A percentile compares a stretch with the other conserved stretches of the same genome.
Evolutionary conservation across 2,888 invertebrate genomes (phyloP).

Genomic region (Lasioglossum calceatum): DNA sequence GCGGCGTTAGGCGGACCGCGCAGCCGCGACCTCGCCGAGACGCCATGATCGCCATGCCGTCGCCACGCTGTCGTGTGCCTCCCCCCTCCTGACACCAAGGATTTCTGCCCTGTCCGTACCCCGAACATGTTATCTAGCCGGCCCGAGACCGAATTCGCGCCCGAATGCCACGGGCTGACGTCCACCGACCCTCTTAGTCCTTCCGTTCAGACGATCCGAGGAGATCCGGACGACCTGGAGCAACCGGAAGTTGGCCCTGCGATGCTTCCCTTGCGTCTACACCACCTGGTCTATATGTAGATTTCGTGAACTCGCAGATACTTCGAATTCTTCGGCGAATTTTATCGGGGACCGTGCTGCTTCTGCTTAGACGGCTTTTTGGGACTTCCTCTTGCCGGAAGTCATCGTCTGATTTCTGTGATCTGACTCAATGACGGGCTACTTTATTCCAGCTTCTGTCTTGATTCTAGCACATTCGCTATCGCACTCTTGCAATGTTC

Average conservation of each 20-base stretch:
- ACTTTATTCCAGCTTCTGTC: too few species aligned
- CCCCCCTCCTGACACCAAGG: conserved; percentile 5
- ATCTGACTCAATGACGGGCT: too few species aligned
- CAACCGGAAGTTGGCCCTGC: background rate
- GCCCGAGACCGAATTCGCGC: conserved; percentile 55
- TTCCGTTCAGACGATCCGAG: background rate
- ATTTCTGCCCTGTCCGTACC: conserved; percentile 9
- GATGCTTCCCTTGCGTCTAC: background rate
- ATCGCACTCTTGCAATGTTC: too few species aligned
- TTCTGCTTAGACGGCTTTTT: background rate
- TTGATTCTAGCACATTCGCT: too few species aligned
- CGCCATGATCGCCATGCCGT: conserved; percentile 84
- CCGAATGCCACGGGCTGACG: background rate
- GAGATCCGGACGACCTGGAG: background rate
- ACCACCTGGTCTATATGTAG: background rate
- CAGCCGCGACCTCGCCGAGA: conserved; percentile 84
- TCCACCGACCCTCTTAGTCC: background rate
- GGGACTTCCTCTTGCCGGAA: background rate
- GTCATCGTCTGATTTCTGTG: too few species aligned
- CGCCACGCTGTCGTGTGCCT: conserved; percentile 62
- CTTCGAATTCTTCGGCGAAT: background rate
- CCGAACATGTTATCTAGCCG: conserved; percentile 47
- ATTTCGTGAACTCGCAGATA: background rate
- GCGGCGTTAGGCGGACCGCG: conserved; percentile 85
- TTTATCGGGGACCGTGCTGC: background rate